Percentiles rank a stretch among this genome's conserved stretches.
These are phyloP conservation scores for Ptyas mucosa DNA, from an alignment of 2,113 vertebrate genomes.

Conservation along the genomic window DNA sequence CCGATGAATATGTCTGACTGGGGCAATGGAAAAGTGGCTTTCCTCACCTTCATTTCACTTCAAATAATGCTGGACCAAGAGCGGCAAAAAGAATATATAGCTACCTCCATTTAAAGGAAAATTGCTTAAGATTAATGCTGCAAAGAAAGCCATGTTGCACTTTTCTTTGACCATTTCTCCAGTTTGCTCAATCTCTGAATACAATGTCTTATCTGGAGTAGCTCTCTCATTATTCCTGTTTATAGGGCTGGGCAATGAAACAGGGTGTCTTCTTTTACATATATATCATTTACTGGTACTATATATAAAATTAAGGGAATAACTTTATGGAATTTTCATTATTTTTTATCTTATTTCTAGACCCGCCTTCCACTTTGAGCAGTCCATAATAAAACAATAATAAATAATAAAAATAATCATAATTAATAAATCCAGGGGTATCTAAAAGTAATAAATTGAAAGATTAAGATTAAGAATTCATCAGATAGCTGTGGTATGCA, in stretches of 20 bases:
- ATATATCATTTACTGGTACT: not conserved
- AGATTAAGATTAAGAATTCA: not conserved
- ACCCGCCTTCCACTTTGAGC: not conserved
- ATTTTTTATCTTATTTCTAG: not conserved
- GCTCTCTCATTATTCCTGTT: not conserved
- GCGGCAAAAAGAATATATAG: not conserved
- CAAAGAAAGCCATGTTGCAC: accelerated
- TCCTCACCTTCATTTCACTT: not conserved
- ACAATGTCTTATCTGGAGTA: not conserved
- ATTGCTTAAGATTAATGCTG: not conserved
- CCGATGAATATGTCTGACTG: not conserved
- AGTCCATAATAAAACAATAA: not conserved
- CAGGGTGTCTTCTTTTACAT: not conserved
- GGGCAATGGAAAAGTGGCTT: not conserved
- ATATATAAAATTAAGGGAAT: not conserved
- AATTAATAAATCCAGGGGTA: not conserved
- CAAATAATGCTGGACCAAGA: not conserved
- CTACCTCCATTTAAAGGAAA: not conserved
- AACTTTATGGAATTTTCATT: not conserved
- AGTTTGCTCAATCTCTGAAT: not conserved
- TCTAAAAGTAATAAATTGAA: not conserved
- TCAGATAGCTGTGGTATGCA: not conserved
- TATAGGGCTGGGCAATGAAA: not conserved
- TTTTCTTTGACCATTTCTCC: not conserved
- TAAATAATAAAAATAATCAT: not conserved